Evolutionary conservation across 2,797 vertebrate genomes (phyloP), one percentile per base, ranked within the genome.

Genomic region (Lepidocolaptes lacrymiger): DNA sequence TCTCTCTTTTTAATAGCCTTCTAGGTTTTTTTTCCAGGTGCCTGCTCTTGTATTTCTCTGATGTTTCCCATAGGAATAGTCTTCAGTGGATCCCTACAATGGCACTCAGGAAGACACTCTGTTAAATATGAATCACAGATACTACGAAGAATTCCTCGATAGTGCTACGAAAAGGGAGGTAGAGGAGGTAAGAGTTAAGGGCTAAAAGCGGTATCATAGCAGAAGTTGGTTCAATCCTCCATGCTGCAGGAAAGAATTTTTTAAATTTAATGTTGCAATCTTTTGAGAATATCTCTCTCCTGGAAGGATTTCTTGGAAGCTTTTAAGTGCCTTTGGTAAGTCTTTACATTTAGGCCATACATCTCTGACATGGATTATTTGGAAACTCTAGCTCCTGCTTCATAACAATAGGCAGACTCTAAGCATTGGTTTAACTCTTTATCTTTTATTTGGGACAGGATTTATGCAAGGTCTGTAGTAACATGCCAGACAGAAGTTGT

Each of bases 101-200:
- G 22, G 85, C 92, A 96, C 46, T 91, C 48, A 32, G 23, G 46
- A 84, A 87, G 37, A 87, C 41, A 80, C 46, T 49, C 74, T 95
- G 82, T 95, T 96, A 97, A 91, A 91, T 51, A 90, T 78, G 88
- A 93, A 95, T 89, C 94, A 91, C 67, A 96, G 79, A 75, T 89
- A 88, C 81, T 88, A 88, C 56, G 48, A 91, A 91, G 94, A 84
- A 85, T 95, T 85, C 85, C 49, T 66, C 14, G 5, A 62, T 74
- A 56, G 26, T 10, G 12, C 90, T 93, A 85, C 73, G 89, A 92
- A 93, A 95, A 95, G 67, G 32, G 78, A 82, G 63, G 48, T 62
- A 41, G 85, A 88, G 62, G 69, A 90, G 36, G 32, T 56, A 80
- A 77, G 67, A 67, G 11, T 62, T 71, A 77, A 77, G 32, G 21